phyloP scores from a whole-genome alignment of 2,113 vertebrate genomes.

The Oxygymnocypris stewartii region DNA sequence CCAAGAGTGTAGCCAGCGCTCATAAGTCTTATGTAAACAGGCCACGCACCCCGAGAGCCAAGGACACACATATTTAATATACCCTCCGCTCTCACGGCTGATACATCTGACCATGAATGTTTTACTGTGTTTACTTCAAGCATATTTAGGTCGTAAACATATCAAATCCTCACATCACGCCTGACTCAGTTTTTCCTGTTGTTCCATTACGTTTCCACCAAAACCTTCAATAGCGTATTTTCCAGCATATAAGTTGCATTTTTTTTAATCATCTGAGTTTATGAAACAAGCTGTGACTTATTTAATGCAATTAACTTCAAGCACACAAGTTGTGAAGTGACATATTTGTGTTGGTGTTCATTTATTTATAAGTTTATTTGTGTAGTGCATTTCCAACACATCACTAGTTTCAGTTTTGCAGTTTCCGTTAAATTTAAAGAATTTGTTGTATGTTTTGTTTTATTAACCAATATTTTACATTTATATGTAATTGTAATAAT shows the following conservation, averaged over 20 bases:
- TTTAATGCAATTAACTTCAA: no score
- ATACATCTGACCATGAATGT: slow-evolving; percentile 21
- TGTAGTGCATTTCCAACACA: no score
- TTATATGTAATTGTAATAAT: no score
- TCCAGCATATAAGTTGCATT: background rate
- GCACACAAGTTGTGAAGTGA: no score
- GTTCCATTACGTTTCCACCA: background rate
- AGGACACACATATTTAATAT: slow-evolving; percentile 29
- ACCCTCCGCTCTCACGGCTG: background rate
- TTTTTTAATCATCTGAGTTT: background rate
- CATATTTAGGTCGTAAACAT: background rate
- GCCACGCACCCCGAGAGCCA: background rate
- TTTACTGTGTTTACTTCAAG: slow-evolving; percentile 32
- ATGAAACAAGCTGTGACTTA: no score
- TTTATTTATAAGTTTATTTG: no score
- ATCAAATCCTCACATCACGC: background rate
- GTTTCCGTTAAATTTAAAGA: no score
- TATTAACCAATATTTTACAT: no score
- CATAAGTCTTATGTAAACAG: slow-evolving; percentile 21
- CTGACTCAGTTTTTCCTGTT: background rate
- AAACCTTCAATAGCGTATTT: background rate
- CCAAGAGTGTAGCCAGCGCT: background rate
- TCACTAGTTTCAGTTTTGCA: no score
- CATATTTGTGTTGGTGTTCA: no score
- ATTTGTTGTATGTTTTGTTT: no score